phyloP scores from a whole-genome alignment of 1,140 invertebrate genomes.

The Calycopis cecrops region DNA sequence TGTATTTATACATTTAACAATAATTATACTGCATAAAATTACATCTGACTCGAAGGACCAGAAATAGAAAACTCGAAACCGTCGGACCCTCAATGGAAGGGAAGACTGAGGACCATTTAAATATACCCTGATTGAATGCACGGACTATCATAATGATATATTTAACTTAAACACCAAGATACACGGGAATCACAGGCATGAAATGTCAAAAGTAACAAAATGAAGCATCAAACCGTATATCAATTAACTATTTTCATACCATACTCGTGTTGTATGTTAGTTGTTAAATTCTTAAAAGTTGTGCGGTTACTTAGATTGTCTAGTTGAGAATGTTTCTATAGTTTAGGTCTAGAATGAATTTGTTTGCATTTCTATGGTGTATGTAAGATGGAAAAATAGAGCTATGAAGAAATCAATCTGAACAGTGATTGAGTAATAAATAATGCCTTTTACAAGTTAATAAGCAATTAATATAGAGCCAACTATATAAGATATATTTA shows the following conservation, averaged over 20 bases:
- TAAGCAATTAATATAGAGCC: not conserved
- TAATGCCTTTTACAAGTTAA: conserved; percentile 1
- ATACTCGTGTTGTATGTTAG: not conserved
- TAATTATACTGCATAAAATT: no score
- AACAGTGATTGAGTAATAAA: not conserved
- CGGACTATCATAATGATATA: no score
- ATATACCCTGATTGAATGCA: no score
- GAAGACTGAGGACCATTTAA: no score
- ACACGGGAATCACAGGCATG: no score
- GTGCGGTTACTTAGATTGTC: not conserved
- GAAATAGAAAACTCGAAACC: no score
- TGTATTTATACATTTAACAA: no score
- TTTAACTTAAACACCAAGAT: no score
- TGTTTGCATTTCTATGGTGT: conserved; percentile 3
- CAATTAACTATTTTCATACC: conserved; percentile 14
- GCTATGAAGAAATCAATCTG: not conserved
- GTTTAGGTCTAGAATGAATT: not conserved
- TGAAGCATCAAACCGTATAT: conserved; percentile 2
- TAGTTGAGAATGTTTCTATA: conserved; percentile 6
- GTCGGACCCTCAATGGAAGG: no score
- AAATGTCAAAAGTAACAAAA: conserved; percentile 5
- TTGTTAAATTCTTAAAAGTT: not conserved
- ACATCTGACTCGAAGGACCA: no score
- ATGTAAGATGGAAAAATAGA: not conserved
- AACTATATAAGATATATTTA: no score